Evolutionary conservation across 2,888 invertebrate genomes (phyloP), one percentile per base, ranked within the genome.

Genomic region (Meghimatium bilineatum): DNA sequence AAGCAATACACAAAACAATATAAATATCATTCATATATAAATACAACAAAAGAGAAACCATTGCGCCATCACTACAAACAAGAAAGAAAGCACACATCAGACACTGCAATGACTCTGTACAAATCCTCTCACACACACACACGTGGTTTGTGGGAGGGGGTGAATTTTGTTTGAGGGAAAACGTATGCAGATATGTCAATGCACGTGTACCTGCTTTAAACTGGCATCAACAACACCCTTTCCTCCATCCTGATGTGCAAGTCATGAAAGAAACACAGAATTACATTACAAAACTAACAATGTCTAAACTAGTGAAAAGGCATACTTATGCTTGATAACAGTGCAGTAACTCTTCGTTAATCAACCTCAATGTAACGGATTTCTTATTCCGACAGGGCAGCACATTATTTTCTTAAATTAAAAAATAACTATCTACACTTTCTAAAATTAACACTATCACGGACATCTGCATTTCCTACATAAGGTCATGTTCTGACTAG

Each of bases 151-250:
- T 56, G 56, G 56, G 23, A 17, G 26, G 12, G 3, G 12, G 60
- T 63, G 26, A 23, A n/a, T n/a, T n/a, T n/a, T 63, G n/a, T n/a
- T 63, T 63, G 5, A n/a, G 60, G 60, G 60, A 23, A 10, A 76
- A 36, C 3, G 20, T 56, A 52, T 56, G 34, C 75, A 75, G 32
- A 23, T 12, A 23, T 29, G 74, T 74, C 26, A 34, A 52, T 49
- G 74, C 52, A 52, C 2, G 71, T 29, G 49, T 82, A 82, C 82
- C 82, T 82, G 82, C 66, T 82, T 82, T 38, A 82, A 82, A 63
- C 34, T 75, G 63, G 71, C 34, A 52, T 82, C 75, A 63, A 74
- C 81, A 66, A 71, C 34, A 49, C 75, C 75, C 52, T 75, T 75
- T 75, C 82, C 82, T 81, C 38, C 75, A 29, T 82, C 82, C 82